phyloP scores from a whole-genome alignment of 2,113 vertebrate species.

The Mesocricetus auratus region DNA sequence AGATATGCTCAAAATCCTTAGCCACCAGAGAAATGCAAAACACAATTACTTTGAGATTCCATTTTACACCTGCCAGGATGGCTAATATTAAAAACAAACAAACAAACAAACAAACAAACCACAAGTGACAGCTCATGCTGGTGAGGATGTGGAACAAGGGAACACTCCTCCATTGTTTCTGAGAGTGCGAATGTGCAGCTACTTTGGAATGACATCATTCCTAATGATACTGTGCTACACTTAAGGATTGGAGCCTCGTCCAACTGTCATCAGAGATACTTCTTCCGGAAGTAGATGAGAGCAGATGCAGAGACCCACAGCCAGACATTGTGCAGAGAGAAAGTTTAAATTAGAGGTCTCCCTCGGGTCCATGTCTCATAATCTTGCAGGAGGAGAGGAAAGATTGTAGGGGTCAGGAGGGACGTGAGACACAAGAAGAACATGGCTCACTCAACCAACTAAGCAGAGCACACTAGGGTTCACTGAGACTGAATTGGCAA shows the following conservation, averaged over 20 bases:
- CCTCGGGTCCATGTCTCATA: neutral
- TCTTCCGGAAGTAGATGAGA: neutral
- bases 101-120: too few species aligned
- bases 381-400: fast-evolving
- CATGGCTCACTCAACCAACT: neutral
- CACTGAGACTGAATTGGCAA: neutral
- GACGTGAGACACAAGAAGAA: neutral
- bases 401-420: neutral
- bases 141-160: neutral
- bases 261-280: neutral
- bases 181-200: neutral
- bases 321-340: neutral
- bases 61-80: neutral
- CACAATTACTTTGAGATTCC: neutral
- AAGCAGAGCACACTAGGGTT: neutral
- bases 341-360: too few species aligned
- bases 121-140: neutral
- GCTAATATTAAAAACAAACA: neutral
- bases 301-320: neutral
- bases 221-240: neutral
- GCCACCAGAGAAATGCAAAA: neutral
- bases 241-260: too few species aligned
- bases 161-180: neutral
- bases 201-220: neutral
- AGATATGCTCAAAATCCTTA: neutral